These are phyloP conservation scores for pig (Sus scrofa) DNA, from an alignment of 2,113 vertebrate genomes.

Conservation along the genomic window DNA sequence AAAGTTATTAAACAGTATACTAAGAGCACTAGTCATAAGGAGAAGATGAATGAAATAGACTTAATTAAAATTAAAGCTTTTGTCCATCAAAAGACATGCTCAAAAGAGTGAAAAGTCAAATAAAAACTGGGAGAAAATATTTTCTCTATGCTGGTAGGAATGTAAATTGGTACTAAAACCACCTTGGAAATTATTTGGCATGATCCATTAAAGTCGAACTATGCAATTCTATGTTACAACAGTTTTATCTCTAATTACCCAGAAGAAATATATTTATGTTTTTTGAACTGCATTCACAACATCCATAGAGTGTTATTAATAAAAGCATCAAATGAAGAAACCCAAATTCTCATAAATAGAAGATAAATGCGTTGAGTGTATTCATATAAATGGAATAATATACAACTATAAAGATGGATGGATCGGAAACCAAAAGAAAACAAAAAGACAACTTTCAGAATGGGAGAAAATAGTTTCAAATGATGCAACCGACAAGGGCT, in stretches of 20 bases:
- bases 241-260: not conserved
- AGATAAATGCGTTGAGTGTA: not conserved
- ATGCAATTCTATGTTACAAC: not conserved
- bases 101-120: not conserved
- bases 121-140: not conserved
- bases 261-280: not conserved
- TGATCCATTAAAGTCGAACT: not conserved
- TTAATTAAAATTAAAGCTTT: not conserved
- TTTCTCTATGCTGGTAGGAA: not conserved
- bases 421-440: too few relatives aligned
- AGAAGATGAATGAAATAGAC: not conserved
- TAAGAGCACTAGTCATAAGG: not conserved
- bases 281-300: not conserved
- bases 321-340: conserved; percentile 19
- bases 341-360: not conserved
- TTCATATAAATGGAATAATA: not conserved
- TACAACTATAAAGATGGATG: not conserved
- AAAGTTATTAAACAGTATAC: not conserved
- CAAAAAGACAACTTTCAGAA: too few relatives aligned
- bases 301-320: not conserved
- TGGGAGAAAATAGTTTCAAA: too few relatives aligned
- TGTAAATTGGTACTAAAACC: not conserved
- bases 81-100: not conserved
- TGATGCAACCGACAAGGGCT: too few relatives aligned
- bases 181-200: conserved; percentile 9